Base-by-base conservation (phyloP, 1,140 invertebrate species). In the Philopotamus ludificatus region DNA sequence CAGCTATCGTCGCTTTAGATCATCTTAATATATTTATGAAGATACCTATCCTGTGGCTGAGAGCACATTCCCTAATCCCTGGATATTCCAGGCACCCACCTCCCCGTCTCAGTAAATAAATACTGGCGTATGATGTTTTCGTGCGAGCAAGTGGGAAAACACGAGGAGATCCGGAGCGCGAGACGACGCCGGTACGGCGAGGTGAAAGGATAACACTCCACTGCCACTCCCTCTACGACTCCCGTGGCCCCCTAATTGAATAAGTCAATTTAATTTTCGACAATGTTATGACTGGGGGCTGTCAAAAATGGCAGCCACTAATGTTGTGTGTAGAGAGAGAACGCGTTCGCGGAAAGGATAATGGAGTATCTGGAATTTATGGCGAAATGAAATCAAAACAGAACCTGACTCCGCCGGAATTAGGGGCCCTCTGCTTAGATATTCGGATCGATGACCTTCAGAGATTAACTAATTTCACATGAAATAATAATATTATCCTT, bases 201-300 rank as follows among this genome's bases (percentile, higher is more conserved):
- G n/a, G n/a, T n/a, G n/a, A n/a, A n/a, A n/a, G n/a, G n/a, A n/a
- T n/a, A n/a, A n/a, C n/a, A n/a, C n/a, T n/a, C n/a, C n/a, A n/a
- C n/a, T n/a, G n/a, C n/a, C n/a, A n/a, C n/a, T n/a, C n/a, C n/a
- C n/a, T n/a, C n/a, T n/a, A n/a, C n/a, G n/a, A n/a, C n/a, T n/a
- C n/a, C n/a, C 42, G 42, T 15, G 20, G 25, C 47, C 49, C 16
- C 47, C 39, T 62, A 62, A 50, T 62, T 62, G 25, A 62, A 62
- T 62, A 50, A 62, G 47, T 41, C 59, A 50, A 62, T 62, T 62
- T 62, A 62, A 62, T 62, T 62, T 50, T 34, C 45, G 49, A 44
- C 59, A 34, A 23, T 50, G 47, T 51, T 62, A 50, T 23, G 45
- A 50, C 59, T 25, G 51, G 23, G 26, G 51, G 51, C 23, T 54